phyloP scores from a whole-genome alignment of 2,113 vertebrate species.

The Serilophus lunatus region DNA sequence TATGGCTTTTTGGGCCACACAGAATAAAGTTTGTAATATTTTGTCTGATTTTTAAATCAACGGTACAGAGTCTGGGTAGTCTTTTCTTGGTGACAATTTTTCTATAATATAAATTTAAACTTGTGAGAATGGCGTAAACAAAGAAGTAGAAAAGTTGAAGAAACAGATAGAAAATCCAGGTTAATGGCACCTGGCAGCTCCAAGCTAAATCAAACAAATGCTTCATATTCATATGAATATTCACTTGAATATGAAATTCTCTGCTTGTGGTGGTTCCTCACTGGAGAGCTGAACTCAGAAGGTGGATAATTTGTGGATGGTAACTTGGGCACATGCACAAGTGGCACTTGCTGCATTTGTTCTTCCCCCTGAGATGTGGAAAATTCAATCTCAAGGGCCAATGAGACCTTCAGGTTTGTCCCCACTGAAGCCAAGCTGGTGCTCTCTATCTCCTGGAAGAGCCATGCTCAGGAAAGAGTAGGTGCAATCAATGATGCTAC shows the following conservation, averaged over 20 bases:
- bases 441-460: neutral
- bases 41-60: conserved; percentile 47
- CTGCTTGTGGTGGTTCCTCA: neutral
- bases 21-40: conserved; percentile 33
- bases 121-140: conserved; percentile 8
- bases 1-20: conserved; percentile 6
- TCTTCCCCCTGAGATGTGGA: neutral
- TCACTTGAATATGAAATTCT: neutral
- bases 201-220: conserved; percentile 8
- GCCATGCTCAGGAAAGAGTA: neutral
- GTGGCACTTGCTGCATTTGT: neutral
- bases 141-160: neutral
- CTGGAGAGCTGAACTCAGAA: neutral
- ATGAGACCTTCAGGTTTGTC: neutral
- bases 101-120: conserved; percentile 48
- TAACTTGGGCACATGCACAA: neutral
- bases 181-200: conserved; percentile 22
- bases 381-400: neutral
- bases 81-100: conserved; percentile 48
- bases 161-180: neutral
- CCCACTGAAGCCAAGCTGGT: neutral
- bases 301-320: neutral
- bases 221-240: no score
- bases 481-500: neutral
- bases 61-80: conserved; percentile 19